phyloP scores from a whole-genome alignment of 2,797 vertebrate species.

The Falco berigora region DNA sequence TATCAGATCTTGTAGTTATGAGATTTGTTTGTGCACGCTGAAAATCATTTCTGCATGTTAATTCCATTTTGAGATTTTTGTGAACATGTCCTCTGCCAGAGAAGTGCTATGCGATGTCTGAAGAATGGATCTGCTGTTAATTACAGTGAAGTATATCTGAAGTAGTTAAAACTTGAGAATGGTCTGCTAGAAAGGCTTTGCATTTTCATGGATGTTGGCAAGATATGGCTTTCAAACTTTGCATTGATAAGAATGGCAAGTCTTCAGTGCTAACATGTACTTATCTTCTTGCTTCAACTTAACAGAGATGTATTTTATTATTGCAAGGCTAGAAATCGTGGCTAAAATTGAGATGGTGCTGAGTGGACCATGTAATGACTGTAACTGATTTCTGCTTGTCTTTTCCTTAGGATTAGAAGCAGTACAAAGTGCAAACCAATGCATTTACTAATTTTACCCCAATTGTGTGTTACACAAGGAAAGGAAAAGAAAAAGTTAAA shows the following conservation, averaged over 20 bases:
- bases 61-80: not conserved
- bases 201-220: not conserved
- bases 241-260: not conserved
- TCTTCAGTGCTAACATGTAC: not conserved
- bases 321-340: not conserved
- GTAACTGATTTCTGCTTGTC: not conserved
- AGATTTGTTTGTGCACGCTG: not conserved
- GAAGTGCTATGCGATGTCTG: not conserved
- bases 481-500: not conserved
- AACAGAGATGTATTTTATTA: not conserved
- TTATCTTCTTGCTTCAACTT: not conserved
- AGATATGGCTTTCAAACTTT: not conserved
- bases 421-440: not conserved
- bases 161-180: not conserved
- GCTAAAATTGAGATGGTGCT: not conserved
- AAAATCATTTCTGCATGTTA: not conserved
- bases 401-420: not conserved
- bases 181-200: not conserved
- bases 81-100: not conserved
- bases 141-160: not conserved
- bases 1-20: not conserved
- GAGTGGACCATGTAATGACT: not conserved
- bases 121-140: not conserved
- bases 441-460: not conserved
- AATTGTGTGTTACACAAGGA: not conserved